A percentile compares a stretch with the other conserved stretches of the same genome.
These are phyloP conservation scores for Cyphomyrus discorhynchus DNA, from an alignment of 2,113 vertebrate species.

Conservation along the genomic window DNA sequence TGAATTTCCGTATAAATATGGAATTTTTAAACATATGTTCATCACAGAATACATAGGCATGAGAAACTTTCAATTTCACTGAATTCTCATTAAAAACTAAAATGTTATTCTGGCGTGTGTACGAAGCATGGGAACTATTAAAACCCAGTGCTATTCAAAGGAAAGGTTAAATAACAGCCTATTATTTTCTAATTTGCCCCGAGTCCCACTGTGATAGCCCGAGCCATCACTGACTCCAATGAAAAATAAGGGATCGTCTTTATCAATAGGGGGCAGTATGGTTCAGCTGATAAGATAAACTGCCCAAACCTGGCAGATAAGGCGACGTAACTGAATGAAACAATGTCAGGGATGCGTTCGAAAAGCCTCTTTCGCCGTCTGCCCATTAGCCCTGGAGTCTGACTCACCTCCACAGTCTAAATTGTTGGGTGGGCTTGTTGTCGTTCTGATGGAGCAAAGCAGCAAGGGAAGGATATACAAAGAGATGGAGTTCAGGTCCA, in stretches of 20 bases:
- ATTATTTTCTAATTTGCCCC: conserved; percentile 10
- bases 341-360: neutral
- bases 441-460: neutral
- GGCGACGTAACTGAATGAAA: neutral
- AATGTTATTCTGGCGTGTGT: neutral
- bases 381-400: neutral
- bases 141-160: neutral
- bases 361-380: neutral
- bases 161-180: neutral
- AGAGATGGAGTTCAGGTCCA: neutral
- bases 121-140: neutral
- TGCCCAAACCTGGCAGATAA: neutral
- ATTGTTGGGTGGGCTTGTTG: neutral
- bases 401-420: neutral
- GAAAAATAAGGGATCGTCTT: neutral
- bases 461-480: neutral
- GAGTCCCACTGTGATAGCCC: neutral
- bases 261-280: conserved; percentile 48
- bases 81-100: neutral
- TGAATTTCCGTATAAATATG: neutral
- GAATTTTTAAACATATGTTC: neutral
- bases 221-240: neutral
- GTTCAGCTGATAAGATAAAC: conserved; percentile 19
- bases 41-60: neutral
- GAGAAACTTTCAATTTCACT: neutral